A percentile compares a stretch with the other conserved stretches of the same genome.
Evolutionary conservation across 2,797 vertebrate species (phyloP).

Genomic region (Sebastes paucispinis): DNA sequence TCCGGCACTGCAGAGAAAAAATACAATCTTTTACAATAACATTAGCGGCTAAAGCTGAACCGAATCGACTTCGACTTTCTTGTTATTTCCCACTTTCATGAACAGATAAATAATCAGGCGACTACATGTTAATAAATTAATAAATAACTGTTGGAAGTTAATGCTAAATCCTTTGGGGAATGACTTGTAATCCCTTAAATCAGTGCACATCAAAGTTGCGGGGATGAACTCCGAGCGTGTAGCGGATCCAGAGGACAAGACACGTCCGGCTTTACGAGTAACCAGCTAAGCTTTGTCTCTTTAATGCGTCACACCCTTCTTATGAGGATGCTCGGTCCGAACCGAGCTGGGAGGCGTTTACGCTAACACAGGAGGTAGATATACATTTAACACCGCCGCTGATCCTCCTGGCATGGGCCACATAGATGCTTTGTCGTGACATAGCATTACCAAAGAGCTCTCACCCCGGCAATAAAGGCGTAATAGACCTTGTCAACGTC

Average conservation of each 20-base stretch:
- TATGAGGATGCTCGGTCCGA: conserved; percentile 12
- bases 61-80: not conserved
- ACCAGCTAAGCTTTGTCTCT: conserved; percentile 56
- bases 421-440: conserved; percentile 39
- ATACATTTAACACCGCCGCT: conserved; percentile 19
- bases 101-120: not conserved
- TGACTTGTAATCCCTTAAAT: conserved; percentile 71
- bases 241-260: conserved; percentile 34
- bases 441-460: conserved; percentile 29
- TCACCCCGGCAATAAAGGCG: conserved; percentile 7
- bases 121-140: conserved; percentile 12
- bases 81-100: not conserved
- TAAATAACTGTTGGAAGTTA: conserved; percentile 35
- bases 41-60: conserved; percentile 1
- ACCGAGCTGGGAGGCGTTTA: conserved; percentile 7
- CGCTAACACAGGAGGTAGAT: not conserved
- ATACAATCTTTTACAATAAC: conserved; percentile 7
- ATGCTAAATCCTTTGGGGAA: conserved; percentile 46
- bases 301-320: conserved; percentile 45
- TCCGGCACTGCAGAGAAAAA: conserved; percentile 21
- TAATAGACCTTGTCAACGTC: conserved; percentile 52
- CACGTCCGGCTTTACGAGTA: conserved; percentile 23
- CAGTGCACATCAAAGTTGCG: conserved; percentile 59
- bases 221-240: conserved; percentile 49
- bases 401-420: conserved; percentile 26